These are phyloP conservation scores for Odobenus rosmarus DNA, from an alignment of 2,113 vertebrate species.

Conservation along the genomic window DNA sequence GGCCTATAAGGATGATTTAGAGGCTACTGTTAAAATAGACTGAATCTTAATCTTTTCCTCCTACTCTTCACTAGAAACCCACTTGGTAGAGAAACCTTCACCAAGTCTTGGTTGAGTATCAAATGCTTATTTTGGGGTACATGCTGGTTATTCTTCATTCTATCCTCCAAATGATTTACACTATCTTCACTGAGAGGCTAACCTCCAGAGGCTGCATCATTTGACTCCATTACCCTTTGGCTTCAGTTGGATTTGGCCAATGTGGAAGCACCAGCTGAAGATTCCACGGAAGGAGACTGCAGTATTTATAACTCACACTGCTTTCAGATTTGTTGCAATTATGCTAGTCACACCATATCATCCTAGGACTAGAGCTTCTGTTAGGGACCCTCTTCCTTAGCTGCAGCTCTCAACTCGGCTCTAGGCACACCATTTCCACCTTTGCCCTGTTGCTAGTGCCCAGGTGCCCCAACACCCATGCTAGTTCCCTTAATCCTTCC, in stretches of 20 bases:
- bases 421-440: not conserved
- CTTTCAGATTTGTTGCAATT: not conserved
- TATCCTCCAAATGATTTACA: not conserved
- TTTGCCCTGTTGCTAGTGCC: not conserved
- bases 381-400: not conserved
- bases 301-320: not conserved
- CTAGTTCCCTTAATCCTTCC: not conserved
- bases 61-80: not conserved
- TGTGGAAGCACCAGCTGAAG: not conserved
- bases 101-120: not conserved
- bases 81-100: not conserved
- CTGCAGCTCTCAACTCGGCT: not conserved
- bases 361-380: not conserved
- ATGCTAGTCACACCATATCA: not conserved
- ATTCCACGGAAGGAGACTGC: not conserved
- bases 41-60: not conserved
- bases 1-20: not conserved
- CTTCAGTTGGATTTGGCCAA: not conserved
- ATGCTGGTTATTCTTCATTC: not conserved
- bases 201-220: not conserved
- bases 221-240: not conserved
- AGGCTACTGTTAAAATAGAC: not conserved
- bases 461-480: not conserved
- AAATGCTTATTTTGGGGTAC: not conserved
- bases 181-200: not conserved